Base-by-base conservation (phyloP, 2,113 vertebrate species). In the Rhipidura dahli region DNA sequence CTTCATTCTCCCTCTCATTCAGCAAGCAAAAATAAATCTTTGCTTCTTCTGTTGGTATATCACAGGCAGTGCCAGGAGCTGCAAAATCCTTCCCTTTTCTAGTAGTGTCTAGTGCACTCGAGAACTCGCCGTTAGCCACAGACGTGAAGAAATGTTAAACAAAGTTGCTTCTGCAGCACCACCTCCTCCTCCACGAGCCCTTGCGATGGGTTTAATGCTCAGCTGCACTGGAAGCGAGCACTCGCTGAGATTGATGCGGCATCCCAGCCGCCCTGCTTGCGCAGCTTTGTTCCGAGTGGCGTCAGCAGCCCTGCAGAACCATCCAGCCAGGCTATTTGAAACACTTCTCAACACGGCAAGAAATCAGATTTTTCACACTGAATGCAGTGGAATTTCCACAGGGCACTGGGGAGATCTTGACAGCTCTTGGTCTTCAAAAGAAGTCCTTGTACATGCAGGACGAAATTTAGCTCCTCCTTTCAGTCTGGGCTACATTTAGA, bases 1-100 rank as follows among this genome's bases (percentile, higher is more conserved):
- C 94, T 95, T 81, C 71, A 60, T 77, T 95, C 96, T 96, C 94
- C 57, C 90, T 88, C 96, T 92, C 96, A 97, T 96, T 97, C 95
- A 97, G 49, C 10, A 40, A 95, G 92, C 90, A 96, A 98, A 98
- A 98, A 98, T 98, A 98, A 97, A 96, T 94, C 94, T 72, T 80
- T 95, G 84, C 63, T 83, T 93, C 92, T 86, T 57, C 91, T 94
- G 72, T 65, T 87, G 94, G 76, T 91, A 95, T 91, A 87, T 91
- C 89, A 94, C 15, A 66, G 5, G 49, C 35, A 44, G 95, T 96
- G 97, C 97, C 97, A 98, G 96, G 73, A 96, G 79, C 73, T 91
- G 83, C 94, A 96, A 95, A 97, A 97, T 97, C 95, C 91, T 98
- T 98, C 97, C 97, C 98, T 98, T 98, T 98, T 98, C 98, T 97